phyloP scores from a whole-genome alignment of 2,113 vertebrate species.

The Zosterops lateralis region DNA sequence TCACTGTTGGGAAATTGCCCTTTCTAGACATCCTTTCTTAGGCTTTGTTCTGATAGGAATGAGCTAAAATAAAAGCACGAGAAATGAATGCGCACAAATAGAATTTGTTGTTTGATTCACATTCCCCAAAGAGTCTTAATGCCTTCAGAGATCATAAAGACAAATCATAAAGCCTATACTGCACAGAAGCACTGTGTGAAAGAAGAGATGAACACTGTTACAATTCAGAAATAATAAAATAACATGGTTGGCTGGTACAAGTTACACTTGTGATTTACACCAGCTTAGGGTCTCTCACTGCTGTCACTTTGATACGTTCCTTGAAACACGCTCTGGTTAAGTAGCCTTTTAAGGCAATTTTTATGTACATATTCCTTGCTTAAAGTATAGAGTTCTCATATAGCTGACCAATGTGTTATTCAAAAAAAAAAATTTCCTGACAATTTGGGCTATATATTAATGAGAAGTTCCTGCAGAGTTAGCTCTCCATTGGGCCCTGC shows the following conservation, averaged over 20 bases:
- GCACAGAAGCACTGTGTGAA: not conserved
- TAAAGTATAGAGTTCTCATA: not conserved
- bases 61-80: not conserved
- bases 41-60: not conserved
- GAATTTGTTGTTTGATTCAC: not conserved
- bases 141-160: not conserved
- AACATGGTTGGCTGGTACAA: not conserved
- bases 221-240: conserved; percentile 23
- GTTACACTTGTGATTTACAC: not conserved
- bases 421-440: not conserved
- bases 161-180: not conserved
- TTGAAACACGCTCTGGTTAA: not conserved
- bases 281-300: not conserved
- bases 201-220: not conserved
- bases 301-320: rapidly evolving
- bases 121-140: not conserved
- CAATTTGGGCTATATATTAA: not conserved
- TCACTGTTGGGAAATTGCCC: not conserved
- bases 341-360: not conserved
- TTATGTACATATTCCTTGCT: not conserved
- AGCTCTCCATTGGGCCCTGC: not conserved
- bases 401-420: not conserved
- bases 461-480: not conserved
- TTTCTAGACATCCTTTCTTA: not conserved
- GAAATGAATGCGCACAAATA: not conserved